Base-by-base conservation (phyloP, 1,140 invertebrate species). In the Palaemon carinicauda region DNA sequence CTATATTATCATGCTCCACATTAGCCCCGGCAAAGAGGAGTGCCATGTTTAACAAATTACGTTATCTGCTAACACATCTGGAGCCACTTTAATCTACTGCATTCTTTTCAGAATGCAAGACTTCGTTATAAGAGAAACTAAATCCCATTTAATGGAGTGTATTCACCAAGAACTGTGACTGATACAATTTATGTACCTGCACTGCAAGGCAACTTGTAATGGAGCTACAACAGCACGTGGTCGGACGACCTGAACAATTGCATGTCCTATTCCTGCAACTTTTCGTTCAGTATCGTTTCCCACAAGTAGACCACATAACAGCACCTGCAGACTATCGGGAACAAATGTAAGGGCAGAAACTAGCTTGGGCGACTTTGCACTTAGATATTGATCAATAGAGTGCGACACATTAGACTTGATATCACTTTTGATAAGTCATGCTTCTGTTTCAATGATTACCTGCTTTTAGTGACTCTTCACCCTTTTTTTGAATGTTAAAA, bases 51-150 rank as follows among this genome's bases (percentile, higher is more conserved):
- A n/a, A n/a, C n/a, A n/a, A n/a, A n/a, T n/a, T n/a, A n/a, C n/a
- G n/a, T n/a, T n/a, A n/a, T n/a, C n/a, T n/a, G n/a, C n/a, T n/a
- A n/a, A n/a, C n/a, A n/a, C n/a, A n/a, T n/a, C n/a, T n/a, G n/a
- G n/a, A n/a, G n/a, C n/a, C n/a, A n/a, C n/a, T n/a, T n/a, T n/a
- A n/a, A n/a, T n/a, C n/a, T n/a, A n/a, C n/a, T n/a, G n/a, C n/a
- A n/a, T n/a, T n/a, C 80, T 71, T 82, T 82, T 71, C 69, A 82
- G 71, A 73, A 31, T 27, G 79, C 52, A 69, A 17, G 1, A 80
- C 56, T 65, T 69, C 79, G 12, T 24, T 31, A 80, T 60, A 80
- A 15, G 79, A 65, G 7, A 29, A 80, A 31, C 79, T 14, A 31
- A 27, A 65, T 31, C 79, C 56, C 79, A 65, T 65, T 27, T 80